Evolutionary conservation across 2,113 vertebrate genomes (phyloP).

Genomic region (Cephalopterus ornatus): DNA sequence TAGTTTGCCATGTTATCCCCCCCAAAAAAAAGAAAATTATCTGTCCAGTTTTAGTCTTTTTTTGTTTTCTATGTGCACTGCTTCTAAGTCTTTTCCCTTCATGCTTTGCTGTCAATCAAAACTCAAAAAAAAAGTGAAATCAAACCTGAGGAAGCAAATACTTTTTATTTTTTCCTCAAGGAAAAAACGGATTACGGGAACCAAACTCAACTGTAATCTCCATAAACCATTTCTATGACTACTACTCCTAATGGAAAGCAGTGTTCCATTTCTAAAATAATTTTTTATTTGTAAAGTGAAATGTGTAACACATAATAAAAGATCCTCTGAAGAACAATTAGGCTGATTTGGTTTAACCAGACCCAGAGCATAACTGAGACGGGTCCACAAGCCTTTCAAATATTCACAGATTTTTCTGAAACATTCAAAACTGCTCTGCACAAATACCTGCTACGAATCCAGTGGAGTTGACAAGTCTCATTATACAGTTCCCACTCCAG

Average conservation of each 20-base stretch:
- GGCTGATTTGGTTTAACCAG: conserved; percentile 46
- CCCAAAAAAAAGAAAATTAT: background rate
- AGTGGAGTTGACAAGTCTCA: conserved; percentile 38
- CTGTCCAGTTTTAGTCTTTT: background rate
- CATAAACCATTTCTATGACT: conserved; percentile 30
- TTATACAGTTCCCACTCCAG: conserved; percentile 30
- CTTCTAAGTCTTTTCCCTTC: background rate
- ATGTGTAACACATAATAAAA: conserved; percentile 59
- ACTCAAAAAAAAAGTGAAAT: background rate
- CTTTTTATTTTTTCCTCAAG: conserved; percentile 1
- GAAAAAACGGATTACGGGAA: conserved; percentile 17
- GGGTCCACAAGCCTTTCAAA: background rate
- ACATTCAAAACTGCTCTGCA: conserved; percentile 6
- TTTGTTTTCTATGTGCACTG: background rate
- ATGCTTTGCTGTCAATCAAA: background rate
- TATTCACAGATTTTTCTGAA: conserved; percentile 22
- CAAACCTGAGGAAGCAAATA: background rate
- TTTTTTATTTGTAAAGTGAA: conserved; percentile 46
- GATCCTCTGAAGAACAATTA: conserved; percentile 60
- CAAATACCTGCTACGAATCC: conserved; percentile 39
- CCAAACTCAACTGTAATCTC: conserved; percentile 2
- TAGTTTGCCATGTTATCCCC: background rate
- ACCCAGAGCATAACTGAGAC: background rate
- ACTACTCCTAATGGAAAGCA: background rate
- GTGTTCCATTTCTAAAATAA: conserved; percentile 29